Percentiles rank a stretch among this genome's conserved stretches.
These are phyloP conservation scores for Acrocyrtus sp. DNA, from an alignment of 2,888 invertebrate species.

Conservation along the genomic window DNA sequence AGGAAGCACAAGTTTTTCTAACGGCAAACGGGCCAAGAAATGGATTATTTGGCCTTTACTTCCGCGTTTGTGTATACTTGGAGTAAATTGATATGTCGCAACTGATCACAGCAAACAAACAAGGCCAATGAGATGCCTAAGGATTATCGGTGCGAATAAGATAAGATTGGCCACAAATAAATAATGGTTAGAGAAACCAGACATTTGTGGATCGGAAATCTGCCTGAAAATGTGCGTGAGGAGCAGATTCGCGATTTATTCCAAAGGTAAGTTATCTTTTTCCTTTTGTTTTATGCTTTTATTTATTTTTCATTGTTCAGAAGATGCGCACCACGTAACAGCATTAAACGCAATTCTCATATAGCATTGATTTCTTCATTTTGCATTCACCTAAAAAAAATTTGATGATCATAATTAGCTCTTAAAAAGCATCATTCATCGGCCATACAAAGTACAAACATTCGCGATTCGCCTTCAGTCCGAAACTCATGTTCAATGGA, in stretches of 20 bases:
- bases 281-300: not conserved
- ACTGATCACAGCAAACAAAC: constrained; percentile 29
- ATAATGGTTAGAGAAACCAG: constrained; percentile 89
- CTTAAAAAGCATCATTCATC: no score
- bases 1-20: constrained; percentile 4
- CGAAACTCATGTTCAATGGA: no score
- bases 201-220: constrained; percentile 99
- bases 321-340: not conserved
- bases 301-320: not conserved
- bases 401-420: no score
- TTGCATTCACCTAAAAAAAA: not conserved
- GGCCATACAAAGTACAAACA: not conserved
- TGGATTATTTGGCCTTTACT: constrained; percentile 23
- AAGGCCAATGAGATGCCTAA: constrained; percentile 49
- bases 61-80: constrained; percentile 29
- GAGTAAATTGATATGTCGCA: constrained; percentile 25
- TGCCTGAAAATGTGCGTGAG: constrained; percentile 99
- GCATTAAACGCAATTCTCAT: not conserved
- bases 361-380: not conserved
- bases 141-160: constrained; percentile 50
- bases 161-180: constrained; percentile 67
- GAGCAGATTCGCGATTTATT: constrained; percentile 97
- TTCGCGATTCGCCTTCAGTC: no score
- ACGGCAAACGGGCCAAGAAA: constrained; percentile 32
- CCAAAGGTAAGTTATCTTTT: constrained; percentile 80